A percentile compares a stretch with the other conserved stretches of the same genome.
These are phyloP conservation scores for Serranus cabrilla DNA, from an alignment of 2,797 vertebrate species.

Conservation along the genomic window DNA sequence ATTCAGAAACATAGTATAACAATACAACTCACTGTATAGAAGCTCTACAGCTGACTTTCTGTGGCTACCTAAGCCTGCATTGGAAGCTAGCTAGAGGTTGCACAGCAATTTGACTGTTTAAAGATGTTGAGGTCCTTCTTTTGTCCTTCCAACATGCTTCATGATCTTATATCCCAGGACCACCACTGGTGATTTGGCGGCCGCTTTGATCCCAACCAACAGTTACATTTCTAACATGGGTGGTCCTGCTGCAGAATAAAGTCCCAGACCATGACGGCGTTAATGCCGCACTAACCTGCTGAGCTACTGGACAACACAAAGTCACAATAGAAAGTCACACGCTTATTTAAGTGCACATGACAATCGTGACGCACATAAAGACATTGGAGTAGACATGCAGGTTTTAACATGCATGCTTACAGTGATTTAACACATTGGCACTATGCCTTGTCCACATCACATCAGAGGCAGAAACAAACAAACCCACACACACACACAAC, in stretches of 20 bases:
- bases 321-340: slow-evolving; percentile 41
- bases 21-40: not conserved
- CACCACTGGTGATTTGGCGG: slow-evolving; percentile 37
- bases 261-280: slow-evolving; percentile 30
- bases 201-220: slow-evolving; percentile 58
- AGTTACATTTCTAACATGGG: slow-evolving; percentile 64
- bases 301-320: slow-evolving; percentile 16
- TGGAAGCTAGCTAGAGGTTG: not conserved
- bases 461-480: not conserved
- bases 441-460: not conserved
- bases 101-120: not conserved
- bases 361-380: not conserved
- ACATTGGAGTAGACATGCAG: not conserved
- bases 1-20: not conserved
- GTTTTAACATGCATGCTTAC: not conserved
- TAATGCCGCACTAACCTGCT: slow-evolving; percentile 49
- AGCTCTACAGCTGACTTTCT: not conserved
- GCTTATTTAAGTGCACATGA: slow-evolving; percentile 27
- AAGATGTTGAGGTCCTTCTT: slow-evolving; percentile 6
- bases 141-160: slow-evolving; percentile 20
- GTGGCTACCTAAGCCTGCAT: not conserved
- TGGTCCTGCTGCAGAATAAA: slow-evolving; percentile 61
- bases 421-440: not conserved
- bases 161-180: slow-evolving; percentile 48
- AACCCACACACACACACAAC: not conserved